Percentiles rank a stretch among this genome's conserved stretches.
These are phyloP conservation scores for Ormyrus nitidulus DNA, from an alignment of 2,888 invertebrate species.

Conservation along the genomic window DNA sequence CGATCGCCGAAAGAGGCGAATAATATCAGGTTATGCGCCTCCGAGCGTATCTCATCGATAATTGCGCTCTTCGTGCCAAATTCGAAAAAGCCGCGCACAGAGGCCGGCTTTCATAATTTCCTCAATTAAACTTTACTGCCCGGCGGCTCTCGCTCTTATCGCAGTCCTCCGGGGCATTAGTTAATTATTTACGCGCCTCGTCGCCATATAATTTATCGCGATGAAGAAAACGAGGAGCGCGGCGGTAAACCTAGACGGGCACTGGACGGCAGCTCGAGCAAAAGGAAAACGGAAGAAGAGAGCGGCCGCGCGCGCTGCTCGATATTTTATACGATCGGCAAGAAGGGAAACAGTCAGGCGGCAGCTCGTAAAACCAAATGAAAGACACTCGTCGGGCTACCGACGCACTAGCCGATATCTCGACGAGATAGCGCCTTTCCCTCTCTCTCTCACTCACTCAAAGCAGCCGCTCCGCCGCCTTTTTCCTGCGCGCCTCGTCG, in stretches of 20 bases:
- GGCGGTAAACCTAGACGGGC: not conserved
- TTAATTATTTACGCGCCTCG: conserved; percentile 50
- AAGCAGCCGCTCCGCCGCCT: conserved; percentile 7
- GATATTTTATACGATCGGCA: conserved; percentile 12
- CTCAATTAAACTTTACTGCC: conserved; percentile 33
- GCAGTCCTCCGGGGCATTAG: conserved; percentile 21
- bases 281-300: not conserved
- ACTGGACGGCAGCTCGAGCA: not conserved
- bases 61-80: not conserved
- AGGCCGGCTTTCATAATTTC: conserved; percentile 22
- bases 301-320: conserved; percentile 2
- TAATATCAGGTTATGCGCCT: not conserved
- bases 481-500: not conserved
- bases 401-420: conserved; percentile 35
- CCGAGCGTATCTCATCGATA: not conserved
- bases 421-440: conserved; percentile 41
- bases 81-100: not conserved
- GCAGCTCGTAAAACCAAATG: conserved; percentile 51
- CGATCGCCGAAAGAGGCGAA: no score
- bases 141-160: conserved; percentile 14
- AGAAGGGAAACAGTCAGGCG: conserved; percentile 28
- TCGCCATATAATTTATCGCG: conserved; percentile 29
- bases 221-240: not conserved
- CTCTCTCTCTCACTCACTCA: not conserved
- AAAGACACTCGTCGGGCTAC: conserved; percentile 48